These are phyloP conservation scores for Crotalus tigris DNA, from an alignment of 2,113 vertebrate genomes.

Conservation along the genomic window DNA sequence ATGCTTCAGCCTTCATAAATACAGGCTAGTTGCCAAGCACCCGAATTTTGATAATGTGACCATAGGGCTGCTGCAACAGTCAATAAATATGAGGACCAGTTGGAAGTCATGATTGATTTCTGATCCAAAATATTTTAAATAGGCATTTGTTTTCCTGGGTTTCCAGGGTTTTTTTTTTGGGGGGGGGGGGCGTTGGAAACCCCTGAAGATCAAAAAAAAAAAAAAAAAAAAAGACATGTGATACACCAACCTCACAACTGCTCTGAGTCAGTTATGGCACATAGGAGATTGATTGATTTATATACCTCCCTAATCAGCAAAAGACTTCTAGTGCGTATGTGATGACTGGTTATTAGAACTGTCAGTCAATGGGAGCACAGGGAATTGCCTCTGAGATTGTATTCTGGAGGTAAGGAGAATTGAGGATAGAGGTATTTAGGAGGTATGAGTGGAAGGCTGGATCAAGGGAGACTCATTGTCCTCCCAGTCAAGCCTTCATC, in stretches of 20 bases:
- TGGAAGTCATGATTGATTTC: not conserved
- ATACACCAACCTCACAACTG: not conserved
- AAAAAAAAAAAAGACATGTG: not conserved
- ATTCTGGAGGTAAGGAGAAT: not conserved
- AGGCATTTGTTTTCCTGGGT: not conserved
- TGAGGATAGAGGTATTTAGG: not conserved
- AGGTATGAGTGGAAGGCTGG: not conserved
- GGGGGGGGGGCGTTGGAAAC: not conserved
- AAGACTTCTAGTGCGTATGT: not conserved
- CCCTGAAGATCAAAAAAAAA: not conserved
- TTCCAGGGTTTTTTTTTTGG: not conserved
- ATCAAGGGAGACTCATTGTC: not conserved
- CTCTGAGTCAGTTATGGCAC: not conserved
- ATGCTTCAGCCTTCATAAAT: fast-evolving
- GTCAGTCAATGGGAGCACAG: not conserved
- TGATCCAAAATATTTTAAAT: not conserved
- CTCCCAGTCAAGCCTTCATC: not conserved
- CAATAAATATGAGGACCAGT: not conserved
- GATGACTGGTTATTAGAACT: not conserved
- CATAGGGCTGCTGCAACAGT: not conserved
- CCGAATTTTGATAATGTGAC: not conserved
- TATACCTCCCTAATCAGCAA: not conserved
- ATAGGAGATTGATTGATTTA: not conserved
- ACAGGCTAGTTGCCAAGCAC: not conserved
- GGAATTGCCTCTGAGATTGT: not conserved